Conservation (phyloP, 2,797 vertebrate genomes). For the Malurus leucopterus region DNA sequence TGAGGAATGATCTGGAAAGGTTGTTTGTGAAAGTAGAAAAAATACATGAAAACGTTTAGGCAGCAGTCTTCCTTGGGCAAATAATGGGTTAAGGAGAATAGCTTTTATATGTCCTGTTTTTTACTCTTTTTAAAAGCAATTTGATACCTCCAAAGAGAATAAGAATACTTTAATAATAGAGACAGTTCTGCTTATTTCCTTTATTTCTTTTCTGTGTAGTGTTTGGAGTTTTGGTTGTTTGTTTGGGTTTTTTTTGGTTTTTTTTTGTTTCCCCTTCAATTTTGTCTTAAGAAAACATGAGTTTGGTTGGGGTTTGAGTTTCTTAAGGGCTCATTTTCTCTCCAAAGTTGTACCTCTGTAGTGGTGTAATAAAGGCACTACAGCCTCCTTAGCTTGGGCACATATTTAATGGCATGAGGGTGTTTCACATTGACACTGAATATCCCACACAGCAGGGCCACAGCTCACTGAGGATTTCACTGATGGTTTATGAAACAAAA, state of each 20-base stretch:
- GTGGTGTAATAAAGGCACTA: constrained; percentile 7
- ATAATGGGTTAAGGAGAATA: constrained; percentile 13
- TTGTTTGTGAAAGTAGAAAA: constrained; percentile 76
- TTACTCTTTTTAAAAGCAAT: constrained; percentile 22
- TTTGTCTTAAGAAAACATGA: neutral
- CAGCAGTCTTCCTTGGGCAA: neutral
- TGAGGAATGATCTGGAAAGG: constrained; percentile 75
- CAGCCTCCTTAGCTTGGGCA: neutral
- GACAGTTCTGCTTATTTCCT: constrained; percentile 52
- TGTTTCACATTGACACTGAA: neutral
- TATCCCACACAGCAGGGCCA: neutral
- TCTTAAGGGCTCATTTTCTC: neutral
- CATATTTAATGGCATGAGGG: neutral
- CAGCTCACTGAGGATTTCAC: neutral
- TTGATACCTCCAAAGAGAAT: constrained; percentile 34
- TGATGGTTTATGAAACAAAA: neutral
- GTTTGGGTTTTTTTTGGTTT: neutral
- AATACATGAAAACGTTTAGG: constrained; percentile 66
- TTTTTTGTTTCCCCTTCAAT: neutral
- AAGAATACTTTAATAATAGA: constrained; percentile 46
- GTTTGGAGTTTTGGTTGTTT: neutral
- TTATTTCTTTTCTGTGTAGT: constrained; percentile 32
- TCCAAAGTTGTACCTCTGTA: neutral
- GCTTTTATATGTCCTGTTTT: constrained; percentile 62
- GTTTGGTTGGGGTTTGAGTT: neutral